Evolutionary conservation across 1,140 invertebrate genomes (phyloP).

Genomic region (Bombyx mandarina): DNA sequence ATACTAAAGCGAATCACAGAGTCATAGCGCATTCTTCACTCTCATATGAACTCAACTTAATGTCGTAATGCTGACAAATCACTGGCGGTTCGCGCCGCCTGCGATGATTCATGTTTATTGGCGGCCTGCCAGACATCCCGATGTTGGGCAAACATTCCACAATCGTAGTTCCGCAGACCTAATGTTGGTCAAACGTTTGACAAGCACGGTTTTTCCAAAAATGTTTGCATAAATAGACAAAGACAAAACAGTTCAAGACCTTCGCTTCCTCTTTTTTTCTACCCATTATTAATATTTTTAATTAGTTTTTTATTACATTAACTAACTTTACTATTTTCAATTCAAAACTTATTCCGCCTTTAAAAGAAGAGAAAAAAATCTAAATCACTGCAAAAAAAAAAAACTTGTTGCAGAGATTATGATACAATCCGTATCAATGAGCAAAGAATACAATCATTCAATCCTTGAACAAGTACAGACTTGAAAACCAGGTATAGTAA

Average conservation of each 20-base stretch:
- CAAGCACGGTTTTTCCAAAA: conserved; percentile 1
- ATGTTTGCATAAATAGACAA: no score
- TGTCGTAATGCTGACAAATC: conserved; percentile 42
- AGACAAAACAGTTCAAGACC: no score
- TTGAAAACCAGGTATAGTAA: no score
- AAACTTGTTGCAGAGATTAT: no score
- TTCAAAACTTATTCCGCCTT: no score
- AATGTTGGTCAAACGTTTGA: conserved; percentile 20
- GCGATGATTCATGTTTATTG: conserved; percentile 42
- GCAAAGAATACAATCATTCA: no score
- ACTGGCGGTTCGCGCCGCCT: conserved; percentile 29
- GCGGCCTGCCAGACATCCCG: conserved; percentile 27
- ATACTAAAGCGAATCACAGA: no score
- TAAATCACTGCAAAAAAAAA: no score
- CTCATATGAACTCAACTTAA: conserved; percentile 4
- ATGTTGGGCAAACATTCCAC: conserved; percentile 20
- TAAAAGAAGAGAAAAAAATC: no score
- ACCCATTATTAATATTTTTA: background rate
- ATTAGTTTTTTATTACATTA: background rate
- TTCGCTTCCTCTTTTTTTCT: background rate
- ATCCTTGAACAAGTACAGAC: no score
- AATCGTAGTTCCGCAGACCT: background rate
- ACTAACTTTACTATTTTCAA: no score
- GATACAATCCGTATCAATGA: no score
- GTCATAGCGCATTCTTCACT: background rate